Evolutionary conservation across 2,888 invertebrate genomes (phyloP), one percentile per base, ranked within the genome.

Genomic region (Idaea straminata): DNA sequence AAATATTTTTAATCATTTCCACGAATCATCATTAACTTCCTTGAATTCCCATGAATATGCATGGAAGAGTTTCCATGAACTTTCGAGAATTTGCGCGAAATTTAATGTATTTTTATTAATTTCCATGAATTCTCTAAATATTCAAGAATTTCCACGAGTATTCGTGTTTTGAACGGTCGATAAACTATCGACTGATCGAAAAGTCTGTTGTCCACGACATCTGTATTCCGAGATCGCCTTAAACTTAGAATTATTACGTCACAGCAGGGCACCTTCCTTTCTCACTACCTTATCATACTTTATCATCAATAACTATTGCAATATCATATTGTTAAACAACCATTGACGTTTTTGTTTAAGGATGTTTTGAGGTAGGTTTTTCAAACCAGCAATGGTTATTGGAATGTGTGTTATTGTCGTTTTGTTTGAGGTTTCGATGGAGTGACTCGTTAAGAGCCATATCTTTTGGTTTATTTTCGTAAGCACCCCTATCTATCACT

Each of bases 401-500:
- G 0, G 63, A 63, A 65, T 3, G 10, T 15, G 67, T 60, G 15
- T 25, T 34, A 62, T n/a, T 34, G 65, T 66, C 65, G 61, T 59
- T 60, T 67, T 38, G 69, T 69, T 68, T 57, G 5, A 61, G 57
- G 57, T 66, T 62, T 69, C 70, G 69, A 80, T 81, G 83, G 74
- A 71, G 71, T 71, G 83, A 78, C 90, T 92, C 91, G 92, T 92
- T 91, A 91, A 83, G 83, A 78, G 74, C 73, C 74, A 74, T 76
- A 81, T 84, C 83, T 89, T 88, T 89, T 91, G 85, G 88, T 92
- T 91, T 91, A 91, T 92, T 91, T 91, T 90, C 90, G 86, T 91
- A 91, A 91, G 89, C 88, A 91, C 87, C 86, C 86, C 84, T 89
- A 92, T 92, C 92, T 91, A 91, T 92, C 92, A 92, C 89, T 89